Conservation (phyloP, 2,113 vertebrate genomes). For the Myrmecobius fasciatus region DNA sequence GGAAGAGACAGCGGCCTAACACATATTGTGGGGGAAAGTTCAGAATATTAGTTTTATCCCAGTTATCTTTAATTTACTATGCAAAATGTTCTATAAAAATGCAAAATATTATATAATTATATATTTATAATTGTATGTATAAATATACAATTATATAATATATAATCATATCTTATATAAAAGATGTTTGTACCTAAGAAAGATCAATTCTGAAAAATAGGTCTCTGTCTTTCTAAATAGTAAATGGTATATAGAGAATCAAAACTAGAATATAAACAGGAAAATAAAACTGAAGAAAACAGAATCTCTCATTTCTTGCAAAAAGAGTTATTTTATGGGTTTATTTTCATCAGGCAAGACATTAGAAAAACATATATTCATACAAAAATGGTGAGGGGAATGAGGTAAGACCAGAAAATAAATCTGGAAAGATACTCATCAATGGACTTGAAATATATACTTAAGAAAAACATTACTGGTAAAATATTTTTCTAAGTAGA, state of each 20-base stretch:
- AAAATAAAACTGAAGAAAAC: conserved; percentile 24
- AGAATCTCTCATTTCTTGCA: conserved; percentile 46
- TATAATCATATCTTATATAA: too few relatives aligned
- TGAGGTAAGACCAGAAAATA: not conserved
- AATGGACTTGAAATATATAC: not conserved
- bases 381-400: not conserved
- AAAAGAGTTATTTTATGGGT: conserved; percentile 13
- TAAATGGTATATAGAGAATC: conserved; percentile 7
- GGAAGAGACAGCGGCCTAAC: not conserved
- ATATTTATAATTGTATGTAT: too few relatives aligned
- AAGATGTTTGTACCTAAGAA: conserved; percentile 36
- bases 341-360: conserved; percentile 49
- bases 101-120: conserved; percentile 35
- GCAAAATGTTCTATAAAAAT: too few relatives aligned
- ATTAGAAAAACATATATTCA: conserved; percentile 48
- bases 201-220: conserved; percentile 16
- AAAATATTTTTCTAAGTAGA: not conserved
- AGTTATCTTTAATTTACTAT: conserved; percentile 51
- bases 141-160: too few relatives aligned
- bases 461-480: not conserved
- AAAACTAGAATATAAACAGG: conserved; percentile 18
- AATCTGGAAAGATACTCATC: conserved; percentile 19
- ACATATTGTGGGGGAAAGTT: not conserved
- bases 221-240: conserved; percentile 42
- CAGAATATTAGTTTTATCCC: not conserved